Percentiles rank a stretch among this genome's conserved stretches.
These are phyloP conservation scores for Peromyscus eremicus DNA, from an alignment of 2,797 vertebrate genomes.

Conservation along the genomic window DNA sequence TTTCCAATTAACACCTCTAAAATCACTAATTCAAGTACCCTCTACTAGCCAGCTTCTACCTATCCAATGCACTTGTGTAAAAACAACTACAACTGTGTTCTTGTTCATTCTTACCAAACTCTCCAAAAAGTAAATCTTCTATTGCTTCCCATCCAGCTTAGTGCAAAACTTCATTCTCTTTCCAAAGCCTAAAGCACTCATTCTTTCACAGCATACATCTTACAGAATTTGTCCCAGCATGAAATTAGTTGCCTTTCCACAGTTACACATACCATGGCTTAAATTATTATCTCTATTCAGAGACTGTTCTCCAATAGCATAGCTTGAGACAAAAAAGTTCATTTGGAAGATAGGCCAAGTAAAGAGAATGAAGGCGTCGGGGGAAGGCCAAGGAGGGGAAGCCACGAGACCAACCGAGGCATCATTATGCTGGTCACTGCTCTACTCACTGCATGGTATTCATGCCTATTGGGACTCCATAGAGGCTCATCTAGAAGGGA, in stretches of 20 bases:
- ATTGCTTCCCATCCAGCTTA: background rate
- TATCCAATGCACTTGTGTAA: background rate
- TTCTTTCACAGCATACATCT: background rate
- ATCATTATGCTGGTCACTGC: background rate
- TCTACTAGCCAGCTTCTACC: background rate
- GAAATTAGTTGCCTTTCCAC: slow-evolving; percentile 22
- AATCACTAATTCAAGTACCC: slow-evolving; percentile 16
- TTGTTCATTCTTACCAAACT: background rate
- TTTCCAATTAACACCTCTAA: slow-evolving; percentile 35
- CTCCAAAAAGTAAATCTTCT: background rate
- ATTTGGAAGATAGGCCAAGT: background rate
- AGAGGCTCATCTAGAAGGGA: background rate
- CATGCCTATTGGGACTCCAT: background rate
- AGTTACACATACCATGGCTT: background rate
- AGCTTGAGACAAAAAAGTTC: slow-evolving; percentile 19
- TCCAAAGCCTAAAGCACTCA: background rate
- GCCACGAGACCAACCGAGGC: background rate
- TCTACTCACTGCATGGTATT: background rate
- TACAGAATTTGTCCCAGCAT: background rate
- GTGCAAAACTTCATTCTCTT: background rate
- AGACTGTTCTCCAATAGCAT: background rate
- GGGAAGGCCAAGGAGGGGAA: background rate
- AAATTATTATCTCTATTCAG: slow-evolving; percentile 38
- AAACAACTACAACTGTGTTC: background rate
- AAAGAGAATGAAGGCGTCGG: background rate